Conservation (phyloP, 1,140 invertebrate species). For the Drosophila azteca region DNA sequence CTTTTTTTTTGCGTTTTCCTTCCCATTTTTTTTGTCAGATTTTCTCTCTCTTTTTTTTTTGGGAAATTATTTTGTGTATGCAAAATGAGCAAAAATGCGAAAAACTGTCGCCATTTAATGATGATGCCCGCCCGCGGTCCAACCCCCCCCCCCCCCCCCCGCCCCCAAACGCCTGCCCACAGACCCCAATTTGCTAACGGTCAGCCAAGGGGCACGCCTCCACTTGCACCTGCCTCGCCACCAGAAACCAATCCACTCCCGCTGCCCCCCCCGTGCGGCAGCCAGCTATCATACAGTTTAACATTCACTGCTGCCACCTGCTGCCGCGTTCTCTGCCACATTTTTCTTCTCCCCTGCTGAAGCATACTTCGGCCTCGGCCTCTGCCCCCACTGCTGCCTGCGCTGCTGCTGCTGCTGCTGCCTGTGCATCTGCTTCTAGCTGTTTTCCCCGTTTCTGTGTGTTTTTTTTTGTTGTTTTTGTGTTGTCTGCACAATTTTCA, state of each 20-base stretch:
- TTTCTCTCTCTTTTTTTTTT: slow-evolving; percentile 21
- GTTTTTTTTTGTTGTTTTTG: slow-evolving; percentile 23
- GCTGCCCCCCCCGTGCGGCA: slow-evolving; percentile 15
- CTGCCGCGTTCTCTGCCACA: slow-evolving; percentile 31
- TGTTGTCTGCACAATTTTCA: slow-evolving; percentile 79
- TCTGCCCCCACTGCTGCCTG: too few species aligned
- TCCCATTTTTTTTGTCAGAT: slow-evolving; percentile 1
- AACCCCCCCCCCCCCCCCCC: slow-evolving; percentile 5
- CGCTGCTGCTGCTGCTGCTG: too few species aligned
- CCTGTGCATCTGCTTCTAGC: slow-evolving; percentile 22
- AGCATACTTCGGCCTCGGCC: too few species aligned
- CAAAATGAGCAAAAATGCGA: slow-evolving; percentile 46
- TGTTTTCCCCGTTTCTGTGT: slow-evolving; percentile 13
- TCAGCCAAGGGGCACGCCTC: slow-evolving; percentile 50
- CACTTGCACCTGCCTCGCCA: slow-evolving; percentile 19
- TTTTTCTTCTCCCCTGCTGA: too few species aligned
- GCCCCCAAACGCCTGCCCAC: neutral
- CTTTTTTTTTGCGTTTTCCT: slow-evolving; percentile 10
- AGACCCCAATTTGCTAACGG: slow-evolving; percentile 53
- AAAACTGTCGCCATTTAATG: slow-evolving; percentile 68
- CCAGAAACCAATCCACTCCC: slow-evolving; percentile 16
- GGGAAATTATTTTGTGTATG: slow-evolving; percentile 58
- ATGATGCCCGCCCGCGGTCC: slow-evolving; percentile 25
- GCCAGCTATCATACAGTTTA: slow-evolving; percentile 59
- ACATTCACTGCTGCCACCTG: slow-evolving; percentile 62